These are phyloP conservation scores for Chrysopilus asiliformis DNA, from an alignment of 2,888 invertebrate genomes.

Conservation along the genomic window DNA sequence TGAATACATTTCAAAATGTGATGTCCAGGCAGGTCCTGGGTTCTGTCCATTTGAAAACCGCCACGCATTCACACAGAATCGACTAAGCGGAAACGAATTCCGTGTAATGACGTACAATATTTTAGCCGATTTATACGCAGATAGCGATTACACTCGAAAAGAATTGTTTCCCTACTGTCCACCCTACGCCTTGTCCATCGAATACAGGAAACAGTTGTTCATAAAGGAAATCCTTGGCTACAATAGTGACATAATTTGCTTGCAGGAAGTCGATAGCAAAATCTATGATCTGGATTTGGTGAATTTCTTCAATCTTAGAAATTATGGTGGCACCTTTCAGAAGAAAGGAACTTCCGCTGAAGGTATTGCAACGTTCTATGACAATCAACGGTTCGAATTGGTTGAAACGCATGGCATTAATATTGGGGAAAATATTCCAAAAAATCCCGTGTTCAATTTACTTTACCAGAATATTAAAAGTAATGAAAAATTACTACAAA, in stretches of 20 bases:
- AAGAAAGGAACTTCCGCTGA: constrained; percentile 64
- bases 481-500: constrained; percentile 43
- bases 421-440: constrained; percentile 45
- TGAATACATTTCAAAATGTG: constrained; percentile 44
- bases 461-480: constrained; percentile 47
- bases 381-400: constrained; percentile 49
- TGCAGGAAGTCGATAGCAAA: constrained; percentile 85
- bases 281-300: constrained; percentile 55
- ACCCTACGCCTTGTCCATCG: constrained; percentile 60
- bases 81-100: constrained; percentile 36
- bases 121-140: constrained; percentile 81
- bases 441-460: constrained; percentile 38
- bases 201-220: constrained; percentile 76
- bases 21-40: constrained; percentile 61
- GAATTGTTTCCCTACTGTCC: constrained; percentile 76
- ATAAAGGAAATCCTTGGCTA: constrained; percentile 71
- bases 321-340: constrained; percentile 47
- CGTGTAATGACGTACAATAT: constrained; percentile 82
- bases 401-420: constrained; percentile 42
- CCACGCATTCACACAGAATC: constrained; percentile 53
- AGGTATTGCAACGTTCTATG: constrained; percentile 69
- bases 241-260: constrained; percentile 76
- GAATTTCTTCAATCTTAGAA: constrained; percentile 42
- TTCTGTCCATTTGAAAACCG: constrained; percentile 69
- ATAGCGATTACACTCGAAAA: constrained; percentile 61